Evolutionary conservation across 2,797 vertebrate species (phyloP).

Genomic region (Australoheros facetus): DNA sequence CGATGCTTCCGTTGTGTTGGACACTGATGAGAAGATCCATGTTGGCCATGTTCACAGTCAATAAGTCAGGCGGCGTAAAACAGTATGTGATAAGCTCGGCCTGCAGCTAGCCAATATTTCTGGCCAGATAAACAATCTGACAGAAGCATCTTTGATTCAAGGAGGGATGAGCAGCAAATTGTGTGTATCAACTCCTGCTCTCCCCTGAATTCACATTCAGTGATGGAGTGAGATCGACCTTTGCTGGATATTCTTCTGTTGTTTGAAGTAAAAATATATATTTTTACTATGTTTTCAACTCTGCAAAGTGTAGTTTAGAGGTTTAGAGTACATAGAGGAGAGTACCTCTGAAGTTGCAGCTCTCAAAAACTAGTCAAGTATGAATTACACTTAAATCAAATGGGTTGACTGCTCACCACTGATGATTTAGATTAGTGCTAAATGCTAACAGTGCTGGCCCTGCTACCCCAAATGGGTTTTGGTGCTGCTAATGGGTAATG

Average conservation of each 20-base stretch:
- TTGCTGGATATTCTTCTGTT: slow-evolving; percentile 10
- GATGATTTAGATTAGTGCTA: slow-evolving; percentile 42
- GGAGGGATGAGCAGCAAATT: slow-evolving; percentile 58
- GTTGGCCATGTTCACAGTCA: slow-evolving; percentile 66
- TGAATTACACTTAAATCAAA: slow-evolving; percentile 51
- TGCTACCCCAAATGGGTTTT: slow-evolving; percentile 61
- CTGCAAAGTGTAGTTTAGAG: background rate
- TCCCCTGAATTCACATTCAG: slow-evolving; percentile 20
- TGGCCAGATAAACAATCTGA: slow-evolving; percentile 67
- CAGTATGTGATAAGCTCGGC: slow-evolving; percentile 60
- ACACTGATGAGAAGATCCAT: slow-evolving; percentile 68
- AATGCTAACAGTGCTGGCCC: slow-evolving; percentile 49
- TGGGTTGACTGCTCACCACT: slow-evolving; percentile 41
- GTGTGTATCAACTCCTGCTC: slow-evolving; percentile 42
- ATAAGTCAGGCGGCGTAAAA: slow-evolving; percentile 73
- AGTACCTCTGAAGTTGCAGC: slow-evolving; percentile 27
- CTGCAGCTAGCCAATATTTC: slow-evolving; percentile 55
- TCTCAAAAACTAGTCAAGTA: slow-evolving; percentile 42
- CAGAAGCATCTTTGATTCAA: slow-evolving; percentile 64
- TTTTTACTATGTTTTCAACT: slow-evolving; percentile 5
- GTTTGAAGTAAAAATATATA: background rate
- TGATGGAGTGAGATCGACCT: slow-evolving; percentile 4
- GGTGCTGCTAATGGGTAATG: slow-evolving; percentile 61
- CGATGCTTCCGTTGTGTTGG: slow-evolving; percentile 51
- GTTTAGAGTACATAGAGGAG: background rate